These are phyloP conservation scores for Acrossocheilus wenchowensis DNA, from an alignment of 2,797 vertebrate genomes.

Conservation along the genomic window DNA sequence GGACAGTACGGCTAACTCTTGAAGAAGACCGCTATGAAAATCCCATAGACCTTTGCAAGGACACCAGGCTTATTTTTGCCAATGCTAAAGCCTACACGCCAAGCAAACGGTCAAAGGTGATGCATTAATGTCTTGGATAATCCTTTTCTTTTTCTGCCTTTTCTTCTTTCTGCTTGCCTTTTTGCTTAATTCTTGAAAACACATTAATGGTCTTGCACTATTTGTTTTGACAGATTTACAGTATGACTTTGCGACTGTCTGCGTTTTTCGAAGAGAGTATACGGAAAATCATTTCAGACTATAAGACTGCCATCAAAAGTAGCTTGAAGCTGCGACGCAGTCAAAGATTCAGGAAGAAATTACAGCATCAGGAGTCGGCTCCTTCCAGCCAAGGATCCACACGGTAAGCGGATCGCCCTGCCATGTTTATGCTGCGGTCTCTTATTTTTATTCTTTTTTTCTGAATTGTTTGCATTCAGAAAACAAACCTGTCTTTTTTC, in stretches of 20 bases:
- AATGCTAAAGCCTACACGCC: slow-evolving; percentile 98
- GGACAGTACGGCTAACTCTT: slow-evolving; percentile 86
- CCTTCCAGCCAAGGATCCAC: slow-evolving; percentile 64
- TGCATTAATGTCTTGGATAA: neutral
- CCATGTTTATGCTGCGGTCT: neutral
- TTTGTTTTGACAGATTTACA: slow-evolving; percentile 86
- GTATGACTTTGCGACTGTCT: slow-evolving; percentile 94
- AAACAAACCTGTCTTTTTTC: neutral
- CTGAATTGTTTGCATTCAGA: neutral
- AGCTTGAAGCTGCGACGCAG: slow-evolving; percentile 86
- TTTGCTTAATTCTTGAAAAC: slow-evolving; percentile 65
- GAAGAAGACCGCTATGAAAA: slow-evolving; percentile 90
- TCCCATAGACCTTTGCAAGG: slow-evolving; percentile 93
- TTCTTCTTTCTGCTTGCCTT: neutral
- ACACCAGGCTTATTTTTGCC: slow-evolving; percentile 92
- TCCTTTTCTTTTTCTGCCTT: neutral
- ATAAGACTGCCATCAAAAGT: slow-evolving; percentile 91
- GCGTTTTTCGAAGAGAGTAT: slow-evolving; percentile 95
- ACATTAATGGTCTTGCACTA: neutral
- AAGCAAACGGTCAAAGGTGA: slow-evolving; percentile 96
- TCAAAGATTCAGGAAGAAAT: slow-evolving; percentile 85
- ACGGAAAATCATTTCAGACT: slow-evolving; percentile 89
- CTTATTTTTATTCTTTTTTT: neutral
- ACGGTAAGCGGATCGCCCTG: slow-evolving; percentile 74
- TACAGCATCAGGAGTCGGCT: slow-evolving; percentile 76